Evolutionary conservation across 2,113 vertebrate species (phyloP), one percentile per base, ranked within the genome.

Genomic region (Xiphias gladius): DNA sequence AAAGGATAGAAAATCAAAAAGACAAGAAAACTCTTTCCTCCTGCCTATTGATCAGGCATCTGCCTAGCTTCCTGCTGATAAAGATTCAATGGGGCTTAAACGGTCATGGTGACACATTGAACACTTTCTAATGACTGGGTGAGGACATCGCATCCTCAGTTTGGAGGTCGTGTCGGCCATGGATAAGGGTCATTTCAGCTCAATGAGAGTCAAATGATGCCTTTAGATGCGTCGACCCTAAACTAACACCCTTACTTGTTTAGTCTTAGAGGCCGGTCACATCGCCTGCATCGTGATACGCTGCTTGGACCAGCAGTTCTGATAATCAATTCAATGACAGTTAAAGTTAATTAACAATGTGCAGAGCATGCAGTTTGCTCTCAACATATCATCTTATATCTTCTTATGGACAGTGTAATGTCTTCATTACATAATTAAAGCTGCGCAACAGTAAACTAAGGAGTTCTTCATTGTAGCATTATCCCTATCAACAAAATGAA

Each of bases 401-500:
- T 22, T 72, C 10, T 55, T 22, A 59, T 6, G 26, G 26, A 17
- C 43, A 14, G 26, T 67, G 28, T 57, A 54, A 76, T 59, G 26
- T 75, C 59, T 65, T 71, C 30, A 39, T 59, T 62, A 43, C 11
- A 50, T 68, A 66, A 80, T 37, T 14, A 71, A 67, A 64, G 55
- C 67, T 64, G 61, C 37, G 39, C 22, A 48, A 48, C 22, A 72
- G 37, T n/a, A 24, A 75, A 43, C 5, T 24, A 19, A 3, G 1
- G 59, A 54, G 54, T 13, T 39, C 19, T 22, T 58, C 35, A 66
- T 22, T 39, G 73, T 68, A 63, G 57, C 35, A 19, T 76, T 76
- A 72, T 64, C 17, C 69, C 16, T 0, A 85, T 88, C 65, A 83
- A 83, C 84, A 83, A n/a, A 67, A 78, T 66, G 57, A 86, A 82